phyloP scores from a whole-genome alignment of 2,113 vertebrate species.

The human (Homo sapiens) region GRCh38 chr18:2338001-2338500 shows the following conservation, averaged over 20 bases:
- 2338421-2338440: neutral
- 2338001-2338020: neutral
- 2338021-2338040: neutral
- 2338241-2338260: neutral
- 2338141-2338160: neutral
- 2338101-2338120: neutral
- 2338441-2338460: neutral
- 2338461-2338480: neutral
- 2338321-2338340: neutral
- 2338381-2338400: neutral
- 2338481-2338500: neutral
- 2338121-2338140: neutral
- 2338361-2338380: neutral
- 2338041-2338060: neutral
- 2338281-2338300: neutral
- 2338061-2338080: neutral
- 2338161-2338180: neutral
- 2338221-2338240: neutral
- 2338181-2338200: neutral
- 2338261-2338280: constrained; percentile 20
- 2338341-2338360: neutral
- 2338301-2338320: neutral
- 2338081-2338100: neutral
- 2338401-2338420: neutral
- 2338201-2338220: neutral